These are phyloP conservation scores for Drosophila austrosaltans DNA, from an alignment of 2,888 invertebrate species.

Conservation along the genomic window DNA sequence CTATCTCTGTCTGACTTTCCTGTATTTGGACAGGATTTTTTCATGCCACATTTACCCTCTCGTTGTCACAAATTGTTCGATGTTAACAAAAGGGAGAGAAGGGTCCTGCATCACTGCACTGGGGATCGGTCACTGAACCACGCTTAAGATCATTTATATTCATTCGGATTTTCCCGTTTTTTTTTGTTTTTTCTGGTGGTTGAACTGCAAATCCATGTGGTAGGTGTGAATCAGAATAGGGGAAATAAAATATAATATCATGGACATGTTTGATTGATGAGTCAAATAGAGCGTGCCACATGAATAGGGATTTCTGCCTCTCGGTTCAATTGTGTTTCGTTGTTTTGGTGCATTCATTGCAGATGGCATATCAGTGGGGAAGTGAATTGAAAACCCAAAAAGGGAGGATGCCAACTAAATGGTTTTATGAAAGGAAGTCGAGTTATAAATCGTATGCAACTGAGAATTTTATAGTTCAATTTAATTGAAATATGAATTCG, in stretches of 20 bases:
- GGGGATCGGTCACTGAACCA: conserved; percentile 59
- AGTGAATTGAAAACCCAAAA: neutral
- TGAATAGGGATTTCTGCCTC: conserved; percentile 59
- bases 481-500: conserved; percentile 29
- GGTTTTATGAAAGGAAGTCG: conserved; percentile 60
- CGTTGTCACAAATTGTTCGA: conserved; percentile 52
- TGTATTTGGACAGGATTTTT: conserved; percentile 55
- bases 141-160: conserved; percentile 63
- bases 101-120: conserved; percentile 13
- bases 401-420: conserved; percentile 45
- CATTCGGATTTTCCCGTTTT: conserved; percentile 33
- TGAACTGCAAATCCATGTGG: conserved; percentile 27
- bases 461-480: conserved; percentile 56
- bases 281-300: conserved; percentile 70
- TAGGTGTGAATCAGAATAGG: conserved; percentile 66
- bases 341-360: conserved; percentile 17
- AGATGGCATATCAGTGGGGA: conserved; percentile 34
- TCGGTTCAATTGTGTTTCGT: neutral
- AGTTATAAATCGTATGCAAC: conserved; percentile 45
- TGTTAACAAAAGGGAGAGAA: conserved; percentile 5
- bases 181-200: conserved; percentile 16
- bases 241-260: conserved; percentile 47
- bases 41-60: conserved; percentile 42
- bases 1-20: conserved; percentile 22
- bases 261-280: conserved; percentile 63